These are phyloP conservation scores for Trichoplusia ni DNA, from an alignment of 1,140 invertebrate genomes.

Conservation along the genomic window DNA sequence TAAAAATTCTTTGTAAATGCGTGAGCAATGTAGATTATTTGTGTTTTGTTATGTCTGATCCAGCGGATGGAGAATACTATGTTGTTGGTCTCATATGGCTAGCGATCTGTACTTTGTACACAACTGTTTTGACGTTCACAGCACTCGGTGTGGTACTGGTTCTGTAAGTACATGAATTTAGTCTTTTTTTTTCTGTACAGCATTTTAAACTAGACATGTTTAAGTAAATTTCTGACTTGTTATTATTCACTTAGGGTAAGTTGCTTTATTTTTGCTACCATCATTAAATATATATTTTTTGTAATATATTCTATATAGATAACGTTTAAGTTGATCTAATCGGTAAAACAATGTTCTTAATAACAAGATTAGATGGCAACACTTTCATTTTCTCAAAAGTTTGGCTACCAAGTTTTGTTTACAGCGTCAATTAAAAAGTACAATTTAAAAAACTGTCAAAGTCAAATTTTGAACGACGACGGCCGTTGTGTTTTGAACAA, in stretches of 20 bases:
- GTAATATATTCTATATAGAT: no score
- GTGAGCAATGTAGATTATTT: constrained; percentile 44
- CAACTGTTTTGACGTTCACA: constrained; percentile 54
- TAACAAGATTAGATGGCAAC: no score
- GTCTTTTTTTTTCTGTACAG: background rate
- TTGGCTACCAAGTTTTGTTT: background rate
- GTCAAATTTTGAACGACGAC: constrained; percentile 2
- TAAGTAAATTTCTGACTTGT: no score
- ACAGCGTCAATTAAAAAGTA: background rate
- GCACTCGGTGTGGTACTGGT: constrained; percentile 50
- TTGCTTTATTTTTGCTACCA: no score
- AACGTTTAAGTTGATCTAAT: no score
- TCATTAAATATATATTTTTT: no score
- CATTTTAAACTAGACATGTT: no score
- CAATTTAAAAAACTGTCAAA: constrained; percentile 20
- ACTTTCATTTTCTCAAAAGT: background rate
- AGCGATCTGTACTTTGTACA: constrained; percentile 54
- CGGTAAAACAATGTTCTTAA: no score
- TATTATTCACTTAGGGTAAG: no score
- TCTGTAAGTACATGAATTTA: constrained; percentile 48
- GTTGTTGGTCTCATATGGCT: constrained; percentile 53
- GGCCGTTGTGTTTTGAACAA: constrained; percentile 29
- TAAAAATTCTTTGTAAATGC: constrained; percentile 28
- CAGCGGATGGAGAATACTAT: constrained; percentile 50
- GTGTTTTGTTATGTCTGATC: constrained; percentile 55